A percentile compares a stretch with the other conserved stretches of the same genome.
phyloP scores from a whole-genome alignment of 1,140 invertebrate species.

The Eupeodes corollae region DNA sequence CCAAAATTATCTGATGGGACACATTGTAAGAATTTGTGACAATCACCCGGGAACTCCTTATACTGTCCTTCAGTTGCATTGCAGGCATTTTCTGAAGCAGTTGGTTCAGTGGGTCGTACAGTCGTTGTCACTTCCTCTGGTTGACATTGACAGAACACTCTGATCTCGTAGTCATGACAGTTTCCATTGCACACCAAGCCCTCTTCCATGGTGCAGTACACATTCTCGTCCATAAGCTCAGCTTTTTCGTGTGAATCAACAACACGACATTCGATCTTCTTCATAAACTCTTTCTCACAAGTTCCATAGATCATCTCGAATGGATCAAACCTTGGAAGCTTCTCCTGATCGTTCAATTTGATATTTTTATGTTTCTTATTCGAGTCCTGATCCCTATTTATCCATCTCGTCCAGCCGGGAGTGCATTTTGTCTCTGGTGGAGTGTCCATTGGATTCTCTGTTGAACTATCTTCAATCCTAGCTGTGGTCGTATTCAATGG shows the following conservation, averaged over 20 bases:
- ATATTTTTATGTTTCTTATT: constrained; percentile 15
- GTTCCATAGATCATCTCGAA: constrained; percentile 24
- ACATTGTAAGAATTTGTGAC: constrained; percentile 50
- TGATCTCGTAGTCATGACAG: constrained; percentile 61
- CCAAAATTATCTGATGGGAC: constrained; percentile 27
- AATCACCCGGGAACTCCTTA: constrained; percentile 43
- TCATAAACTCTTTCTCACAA: constrained; percentile 44
- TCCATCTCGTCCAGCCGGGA: constrained; percentile 64
- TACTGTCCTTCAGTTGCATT: constrained; percentile 21
- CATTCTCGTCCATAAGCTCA: constrained; percentile 58
- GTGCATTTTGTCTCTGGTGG: constrained; percentile 40
- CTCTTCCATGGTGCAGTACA: constrained; percentile 58
- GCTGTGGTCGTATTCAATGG: constrained; percentile 14
- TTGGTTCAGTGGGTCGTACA: constrained; percentile 11
- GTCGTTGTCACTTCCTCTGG: constrained; percentile 12
- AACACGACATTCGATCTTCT: constrained; percentile 61
- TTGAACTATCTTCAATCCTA: constrained; percentile 13
- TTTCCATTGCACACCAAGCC: constrained; percentile 53
- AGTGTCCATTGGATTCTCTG: constrained; percentile 10
- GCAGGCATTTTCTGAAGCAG: constrained; percentile 20
- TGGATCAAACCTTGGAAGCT: constrained; percentile 28
- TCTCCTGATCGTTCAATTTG: constrained; percentile 32
- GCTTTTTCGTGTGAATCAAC: constrained; percentile 46
- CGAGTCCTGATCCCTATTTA: constrained; percentile 47
- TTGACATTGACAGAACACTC: constrained; percentile 56